phyloP scores from a whole-genome alignment of 2,113 vertebrate species.

The Phaethon lepturus region DNA sequence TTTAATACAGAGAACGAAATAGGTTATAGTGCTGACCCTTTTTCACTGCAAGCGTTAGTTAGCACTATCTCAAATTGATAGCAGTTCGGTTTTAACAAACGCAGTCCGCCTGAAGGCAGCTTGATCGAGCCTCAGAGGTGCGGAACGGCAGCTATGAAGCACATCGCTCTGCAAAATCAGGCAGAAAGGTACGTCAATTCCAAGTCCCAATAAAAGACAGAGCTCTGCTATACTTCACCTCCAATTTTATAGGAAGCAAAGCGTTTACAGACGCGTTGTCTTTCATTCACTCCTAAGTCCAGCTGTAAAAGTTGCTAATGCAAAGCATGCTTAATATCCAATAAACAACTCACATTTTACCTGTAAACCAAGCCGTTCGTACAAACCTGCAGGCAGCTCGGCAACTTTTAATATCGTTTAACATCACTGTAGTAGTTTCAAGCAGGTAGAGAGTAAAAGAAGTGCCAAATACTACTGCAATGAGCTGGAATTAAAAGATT shows the following conservation, averaged over 20 bases:
- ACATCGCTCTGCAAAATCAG: neutral
- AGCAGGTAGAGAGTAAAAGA: neutral
- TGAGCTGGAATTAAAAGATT: neutral
- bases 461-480: neutral
- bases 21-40: neutral
- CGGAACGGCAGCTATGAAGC: neutral
- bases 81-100: neutral
- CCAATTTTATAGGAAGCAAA: neutral
- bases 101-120: rapidly evolving
- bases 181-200: neutral
- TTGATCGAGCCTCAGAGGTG: neutral
- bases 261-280: rapidly evolving
- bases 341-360: neutral
- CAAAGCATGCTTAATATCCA: neutral
- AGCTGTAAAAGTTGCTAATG: neutral
- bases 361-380: neutral
- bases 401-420: neutral
- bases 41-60: neutral
- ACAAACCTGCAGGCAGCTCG: neutral
- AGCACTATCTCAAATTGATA: rapidly evolving
- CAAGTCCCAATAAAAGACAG: neutral
- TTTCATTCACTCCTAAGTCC: neutral
- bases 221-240: neutral
- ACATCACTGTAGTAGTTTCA: rapidly evolving
- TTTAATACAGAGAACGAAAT: neutral